Conservation (phyloP, 2,888 invertebrate species). For the Drosophila dives region DNA sequence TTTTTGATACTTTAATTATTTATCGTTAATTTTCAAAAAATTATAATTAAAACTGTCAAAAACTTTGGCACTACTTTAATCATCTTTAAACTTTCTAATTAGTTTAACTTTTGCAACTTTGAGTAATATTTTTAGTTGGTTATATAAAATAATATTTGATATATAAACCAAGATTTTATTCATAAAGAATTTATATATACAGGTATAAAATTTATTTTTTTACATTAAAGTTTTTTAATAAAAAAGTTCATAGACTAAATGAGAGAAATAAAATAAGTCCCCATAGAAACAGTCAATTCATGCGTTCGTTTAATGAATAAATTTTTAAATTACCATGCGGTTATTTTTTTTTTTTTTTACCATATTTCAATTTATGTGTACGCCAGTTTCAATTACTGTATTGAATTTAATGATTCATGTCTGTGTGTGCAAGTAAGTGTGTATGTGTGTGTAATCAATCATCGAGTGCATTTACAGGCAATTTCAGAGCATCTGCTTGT, state of each 20-base stretch:
- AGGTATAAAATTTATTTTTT: background rate
- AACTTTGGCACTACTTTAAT: background rate
- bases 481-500: slow-evolving; percentile 34
- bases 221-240: background rate
- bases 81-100: background rate
- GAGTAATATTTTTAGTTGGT: background rate
- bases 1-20: background rate
- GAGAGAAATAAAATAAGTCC: background rate
- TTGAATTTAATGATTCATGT: slow-evolving; percentile 29
- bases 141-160: background rate
- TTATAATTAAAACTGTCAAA: background rate
- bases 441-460: slow-evolving; percentile 16
- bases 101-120: background rate
- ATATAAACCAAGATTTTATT: background rate
- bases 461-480: slow-evolving; percentile 27
- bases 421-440: background rate
- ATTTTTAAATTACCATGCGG: slow-evolving; percentile 18
- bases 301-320: slow-evolving; percentile 14
- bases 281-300: slow-evolving; percentile 9
- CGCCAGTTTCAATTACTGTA: slow-evolving; percentile 34
- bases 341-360: slow-evolving; percentile 13
- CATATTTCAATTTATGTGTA: slow-evolving; percentile 31
- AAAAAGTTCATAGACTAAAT: background rate
- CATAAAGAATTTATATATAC: background rate
- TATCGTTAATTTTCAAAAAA: background rate